A percentile compares a stretch with the other conserved stretches of the same genome.
These are phyloP conservation scores for Cheilosia pagana DNA, from an alignment of 2,888 invertebrate species.

Conservation along the genomic window DNA sequence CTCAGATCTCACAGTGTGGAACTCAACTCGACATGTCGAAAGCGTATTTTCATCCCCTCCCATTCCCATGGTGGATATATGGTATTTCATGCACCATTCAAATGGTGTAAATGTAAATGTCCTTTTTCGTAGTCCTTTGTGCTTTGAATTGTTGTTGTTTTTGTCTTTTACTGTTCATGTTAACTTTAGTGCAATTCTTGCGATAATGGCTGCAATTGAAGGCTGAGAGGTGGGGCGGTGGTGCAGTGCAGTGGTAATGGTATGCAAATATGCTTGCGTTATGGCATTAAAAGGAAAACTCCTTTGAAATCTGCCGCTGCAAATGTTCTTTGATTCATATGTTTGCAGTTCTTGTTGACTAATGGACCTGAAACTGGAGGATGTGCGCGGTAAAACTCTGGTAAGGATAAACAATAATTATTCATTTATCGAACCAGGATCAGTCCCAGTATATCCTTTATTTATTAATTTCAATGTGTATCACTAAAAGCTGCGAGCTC, in stretches of 20 bases:
- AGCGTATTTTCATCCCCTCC: conserved; percentile 18
- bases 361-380: conserved; percentile 31
- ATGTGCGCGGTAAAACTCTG: not conserved
- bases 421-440: conserved; percentile 25
- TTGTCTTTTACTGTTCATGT: conserved; percentile 25
- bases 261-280: conserved; percentile 33
- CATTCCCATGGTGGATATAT: conserved; percentile 2
- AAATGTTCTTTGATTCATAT: conserved; percentile 18
- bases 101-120: conserved; percentile 65
- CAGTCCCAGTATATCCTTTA: not conserved
- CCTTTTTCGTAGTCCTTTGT: conserved; percentile 54
- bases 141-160: conserved; percentile 8
- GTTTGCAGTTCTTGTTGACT: conserved; percentile 13
- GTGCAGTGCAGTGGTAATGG: conserved; percentile 27
- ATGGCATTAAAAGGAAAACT: conserved; percentile 51
- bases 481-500: not conserved
- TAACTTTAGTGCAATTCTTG: conserved; percentile 29
- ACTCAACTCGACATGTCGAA: conserved; percentile 14
- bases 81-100: conserved; percentile 8
- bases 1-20: not conserved
- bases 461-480: not conserved
- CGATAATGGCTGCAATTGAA: conserved; percentile 59
- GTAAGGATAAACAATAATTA: conserved; percentile 41
- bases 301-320: conserved; percentile 62
- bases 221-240: conserved; percentile 4